Conservation (phyloP, 2,888 invertebrate genomes). For the Andrena marginata region DNA sequence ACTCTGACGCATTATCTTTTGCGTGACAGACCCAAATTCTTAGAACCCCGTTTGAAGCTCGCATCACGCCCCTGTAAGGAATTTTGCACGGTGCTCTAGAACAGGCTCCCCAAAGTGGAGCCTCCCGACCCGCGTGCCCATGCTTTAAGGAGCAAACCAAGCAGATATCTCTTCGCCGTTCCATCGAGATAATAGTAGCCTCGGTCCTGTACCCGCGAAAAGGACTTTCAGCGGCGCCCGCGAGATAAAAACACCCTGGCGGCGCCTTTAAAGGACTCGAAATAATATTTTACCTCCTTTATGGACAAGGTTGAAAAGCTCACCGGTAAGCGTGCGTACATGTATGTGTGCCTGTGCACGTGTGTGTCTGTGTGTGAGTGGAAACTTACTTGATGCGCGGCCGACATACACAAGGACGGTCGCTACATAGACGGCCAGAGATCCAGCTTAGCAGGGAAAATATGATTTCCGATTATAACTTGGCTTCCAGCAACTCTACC, state of each 20-base stretch:
- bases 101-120: not conserved
- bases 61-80: not conserved
- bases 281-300: constrained; percentile 63
- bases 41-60: constrained; percentile 6
- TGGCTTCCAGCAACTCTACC: constrained; percentile 74
- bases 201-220: not conserved
- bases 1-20: not conserved
- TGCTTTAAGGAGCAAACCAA: constrained; percentile 3
- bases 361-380: constrained; percentile 41
- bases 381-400: constrained; percentile 81
- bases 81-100: not conserved
- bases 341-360: constrained; percentile 12
- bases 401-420: constrained; percentile 83
- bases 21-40: not conserved
- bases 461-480: constrained; percentile 80
- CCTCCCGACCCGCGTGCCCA: not conserved
- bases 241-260: not conserved
- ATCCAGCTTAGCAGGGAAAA: constrained; percentile 83
- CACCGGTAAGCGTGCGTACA: constrained; percentile 30
- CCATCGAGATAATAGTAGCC: constrained; percentile 5
- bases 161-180: constrained; percentile 1
- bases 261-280: constrained; percentile 30
- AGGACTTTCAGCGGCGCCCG: not conserved
- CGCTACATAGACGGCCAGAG: constrained; percentile 83
- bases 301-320: constrained; percentile 46